Conservation (phyloP, 2,888 invertebrate species). For the Drosophila trichaetosa region DNA sequence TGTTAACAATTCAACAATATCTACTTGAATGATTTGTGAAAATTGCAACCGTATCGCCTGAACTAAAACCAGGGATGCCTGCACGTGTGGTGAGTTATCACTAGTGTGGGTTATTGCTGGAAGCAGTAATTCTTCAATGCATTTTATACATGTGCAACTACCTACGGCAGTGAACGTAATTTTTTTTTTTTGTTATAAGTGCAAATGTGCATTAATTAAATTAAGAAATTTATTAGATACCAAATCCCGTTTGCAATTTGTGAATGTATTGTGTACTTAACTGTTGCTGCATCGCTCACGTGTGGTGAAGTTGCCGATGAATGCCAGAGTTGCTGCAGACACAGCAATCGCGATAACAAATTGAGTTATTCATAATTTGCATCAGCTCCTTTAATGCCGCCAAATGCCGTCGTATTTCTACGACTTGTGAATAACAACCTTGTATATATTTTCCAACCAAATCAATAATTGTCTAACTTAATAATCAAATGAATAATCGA, state of each 20-base stretch:
- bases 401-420: neutral
- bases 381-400: neutral
- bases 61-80: slow-evolving; percentile 36
- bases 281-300: slow-evolving; percentile 9
- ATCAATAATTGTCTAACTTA: neutral
- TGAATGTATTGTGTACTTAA: neutral
- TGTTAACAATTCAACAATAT: slow-evolving; percentile 84
- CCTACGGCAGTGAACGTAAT: neutral
- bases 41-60: slow-evolving; percentile 27
- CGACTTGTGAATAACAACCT: neutral
- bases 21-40: slow-evolving; percentile 81
- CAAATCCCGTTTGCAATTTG: neutral
- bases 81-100: slow-evolving; percentile 27
- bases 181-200: neutral
- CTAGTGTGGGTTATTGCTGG: neutral
- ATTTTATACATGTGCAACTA: neutral
- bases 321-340: slow-evolving; percentile 5
- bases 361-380: neutral
- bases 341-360: slow-evolving; percentile 14
- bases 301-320: slow-evolving; percentile 30
- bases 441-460: neutral
- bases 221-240: neutral
- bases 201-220: neutral
- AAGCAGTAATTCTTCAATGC: neutral
- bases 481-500: neutral